These are phyloP conservation scores for Dicyrtoma fusca DNA, from an alignment of 2,888 invertebrate species.

Conservation along the genomic window DNA sequence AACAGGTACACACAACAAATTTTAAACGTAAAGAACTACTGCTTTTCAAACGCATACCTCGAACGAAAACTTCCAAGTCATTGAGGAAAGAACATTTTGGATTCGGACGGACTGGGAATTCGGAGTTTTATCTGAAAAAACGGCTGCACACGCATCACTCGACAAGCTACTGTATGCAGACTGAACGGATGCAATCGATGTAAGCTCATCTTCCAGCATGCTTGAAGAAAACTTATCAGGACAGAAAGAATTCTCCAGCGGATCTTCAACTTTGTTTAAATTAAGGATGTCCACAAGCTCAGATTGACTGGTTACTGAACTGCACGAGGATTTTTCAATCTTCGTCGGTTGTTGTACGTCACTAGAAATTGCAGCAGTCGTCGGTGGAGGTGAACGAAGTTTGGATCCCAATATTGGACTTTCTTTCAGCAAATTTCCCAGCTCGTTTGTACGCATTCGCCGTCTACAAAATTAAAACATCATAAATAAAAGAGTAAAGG, in stretches of 20 bases:
- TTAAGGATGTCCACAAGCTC: not conserved
- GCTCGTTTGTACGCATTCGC: conserved; percentile 51
- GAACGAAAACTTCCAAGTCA: conserved; percentile 53
- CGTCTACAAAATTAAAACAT: conserved; percentile 31
- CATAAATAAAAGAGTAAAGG: too few species aligned
- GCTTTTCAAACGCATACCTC: too few species aligned
- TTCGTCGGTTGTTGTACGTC: not conserved
- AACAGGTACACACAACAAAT: not conserved
- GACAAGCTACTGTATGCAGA: conserved; percentile 17
- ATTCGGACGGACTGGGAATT: conserved; percentile 51
- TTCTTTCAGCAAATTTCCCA: conserved; percentile 50
- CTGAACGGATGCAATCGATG: conserved; percentile 12
- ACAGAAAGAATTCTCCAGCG: not conserved
- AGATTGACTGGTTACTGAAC: not conserved
- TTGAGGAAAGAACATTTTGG: conserved; percentile 45
- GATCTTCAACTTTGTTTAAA: not conserved
- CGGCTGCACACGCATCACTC: not conserved
- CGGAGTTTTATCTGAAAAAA: conserved; percentile 1
- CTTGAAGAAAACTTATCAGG: not conserved
- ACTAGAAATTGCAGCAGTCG: conserved; percentile 11
- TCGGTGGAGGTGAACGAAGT: conserved; percentile 45
- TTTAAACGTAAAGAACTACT: too few species aligned
- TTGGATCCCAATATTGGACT: conserved; percentile 53
- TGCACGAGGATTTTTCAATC: not conserved
- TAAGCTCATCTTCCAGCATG: conserved; percentile 32